Conservation (phyloP, 1,140 invertebrate genomes). For the Polypedilum pembai region DNA sequence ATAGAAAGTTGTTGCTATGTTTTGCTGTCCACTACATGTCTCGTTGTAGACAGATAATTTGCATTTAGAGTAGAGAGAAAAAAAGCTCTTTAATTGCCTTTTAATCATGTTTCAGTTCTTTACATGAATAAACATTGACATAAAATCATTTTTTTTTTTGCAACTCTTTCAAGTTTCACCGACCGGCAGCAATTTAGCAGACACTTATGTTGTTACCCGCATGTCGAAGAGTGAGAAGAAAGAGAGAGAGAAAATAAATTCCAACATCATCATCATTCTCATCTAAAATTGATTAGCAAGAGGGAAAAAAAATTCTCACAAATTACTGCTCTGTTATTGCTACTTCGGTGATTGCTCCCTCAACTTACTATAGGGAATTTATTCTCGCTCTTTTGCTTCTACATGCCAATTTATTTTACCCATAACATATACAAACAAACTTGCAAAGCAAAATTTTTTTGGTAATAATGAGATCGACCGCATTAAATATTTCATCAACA, state of each 20-base stretch:
- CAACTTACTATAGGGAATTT: no score
- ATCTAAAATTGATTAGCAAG: neutral
- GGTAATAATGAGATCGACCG: neutral
- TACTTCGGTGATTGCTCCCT: neutral
- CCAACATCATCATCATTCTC: constrained; percentile 1
- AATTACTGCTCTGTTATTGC: constrained; percentile 11
- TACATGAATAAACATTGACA: neutral
- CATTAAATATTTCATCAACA: constrained; percentile 14
- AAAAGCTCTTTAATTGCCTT: neutral
- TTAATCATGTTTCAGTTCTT: neutral
- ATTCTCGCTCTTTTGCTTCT: neutral
- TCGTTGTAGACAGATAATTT: neutral
- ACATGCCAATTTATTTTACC: neutral
- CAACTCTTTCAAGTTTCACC: neutral
- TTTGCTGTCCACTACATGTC: neutral
- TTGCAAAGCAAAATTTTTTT: neutral
- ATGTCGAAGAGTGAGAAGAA: neutral
- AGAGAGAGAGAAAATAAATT: neutral
- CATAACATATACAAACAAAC: neutral
- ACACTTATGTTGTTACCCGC: neutral
- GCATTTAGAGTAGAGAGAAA: neutral
- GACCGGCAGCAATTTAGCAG: neutral
- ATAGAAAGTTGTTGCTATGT: neutral
- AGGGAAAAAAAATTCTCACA: neutral
- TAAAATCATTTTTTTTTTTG: neutral